Conservation (phyloP, 2,888 invertebrate genomes). For the Prostheceraeus crozeri region DNA sequence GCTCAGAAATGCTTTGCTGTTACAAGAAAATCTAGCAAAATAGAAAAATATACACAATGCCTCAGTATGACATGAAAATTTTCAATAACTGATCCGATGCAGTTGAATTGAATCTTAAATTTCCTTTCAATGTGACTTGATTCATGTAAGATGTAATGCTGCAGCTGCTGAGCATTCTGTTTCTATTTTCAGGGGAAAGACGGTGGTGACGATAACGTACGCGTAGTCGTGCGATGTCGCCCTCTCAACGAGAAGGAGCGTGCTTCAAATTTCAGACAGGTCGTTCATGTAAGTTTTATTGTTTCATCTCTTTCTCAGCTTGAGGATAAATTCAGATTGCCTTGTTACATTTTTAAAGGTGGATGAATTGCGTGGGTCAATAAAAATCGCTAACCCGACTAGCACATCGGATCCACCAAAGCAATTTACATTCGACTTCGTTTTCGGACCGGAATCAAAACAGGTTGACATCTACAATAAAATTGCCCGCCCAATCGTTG, state of each 20-base stretch:
- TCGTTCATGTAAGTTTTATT: conserved; percentile 63
- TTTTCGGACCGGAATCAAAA: conserved; percentile 75
- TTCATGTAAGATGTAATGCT: too few species aligned
- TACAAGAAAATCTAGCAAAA: too few species aligned
- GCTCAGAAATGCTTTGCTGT: too few species aligned
- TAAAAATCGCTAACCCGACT: conserved; percentile 68
- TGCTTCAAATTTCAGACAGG: conserved; percentile 65
- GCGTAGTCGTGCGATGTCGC: conserved; percentile 85
- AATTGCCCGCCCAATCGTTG: conserved; percentile 89
- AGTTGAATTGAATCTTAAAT: too few species aligned
- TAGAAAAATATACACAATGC: too few species aligned
- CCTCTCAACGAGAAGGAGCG: conserved; percentile 81
- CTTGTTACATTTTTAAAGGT: conserved; percentile 46
- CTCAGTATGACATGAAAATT: too few species aligned
- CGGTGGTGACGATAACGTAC: conserved; percentile 70
- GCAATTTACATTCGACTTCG: conserved; percentile 85
- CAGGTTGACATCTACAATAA: conserved; percentile 88
- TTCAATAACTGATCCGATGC: too few species aligned
- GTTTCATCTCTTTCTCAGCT: not conserved
- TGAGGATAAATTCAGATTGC: not conserved
- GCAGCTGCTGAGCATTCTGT: too few species aligned
- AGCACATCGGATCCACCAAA: conserved; percentile 69
- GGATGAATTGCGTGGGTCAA: conserved; percentile 65
- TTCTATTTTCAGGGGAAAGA: conserved; percentile 9
- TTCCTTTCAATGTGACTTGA: too few species aligned